Conservation (phyloP, 2,113 vertebrate species). For the Cygnus atratus region DNA sequence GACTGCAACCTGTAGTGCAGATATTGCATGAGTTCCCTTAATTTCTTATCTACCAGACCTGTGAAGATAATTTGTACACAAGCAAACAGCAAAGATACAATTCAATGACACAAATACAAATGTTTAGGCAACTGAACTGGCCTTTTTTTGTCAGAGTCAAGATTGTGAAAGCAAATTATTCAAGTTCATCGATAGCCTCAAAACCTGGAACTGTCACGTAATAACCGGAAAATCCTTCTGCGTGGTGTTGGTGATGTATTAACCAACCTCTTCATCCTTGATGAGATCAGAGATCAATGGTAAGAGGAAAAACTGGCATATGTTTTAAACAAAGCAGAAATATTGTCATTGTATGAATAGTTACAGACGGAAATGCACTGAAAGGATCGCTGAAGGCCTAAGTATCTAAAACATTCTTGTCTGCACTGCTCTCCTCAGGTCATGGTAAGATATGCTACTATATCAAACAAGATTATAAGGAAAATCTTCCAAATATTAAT, state of each 20-base stretch:
- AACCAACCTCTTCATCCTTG: not conserved
- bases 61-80: not conserved
- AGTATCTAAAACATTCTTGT: not conserved
- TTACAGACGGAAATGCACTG: not conserved
- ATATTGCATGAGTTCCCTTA: not conserved
- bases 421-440: not conserved
- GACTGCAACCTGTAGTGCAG: not conserved
- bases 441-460: not conserved
- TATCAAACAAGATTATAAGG: not conserved
- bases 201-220: not conserved
- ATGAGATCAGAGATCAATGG: not conserved
- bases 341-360: not conserved
- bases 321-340: not conserved
- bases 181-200: not conserved
- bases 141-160: not conserved
- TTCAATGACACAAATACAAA: not conserved
- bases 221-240: not conserved
- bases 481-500: not conserved
- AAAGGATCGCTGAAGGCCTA: not conserved
- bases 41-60: not conserved
- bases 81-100: not conserved
- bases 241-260: not conserved
- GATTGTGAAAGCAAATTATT: not conserved
- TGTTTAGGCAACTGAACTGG: not conserved
- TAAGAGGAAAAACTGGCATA: not conserved